Evolutionary conservation across 2,113 vertebrate genomes (phyloP).

Genomic region (Lanius ludovicianus): DNA sequence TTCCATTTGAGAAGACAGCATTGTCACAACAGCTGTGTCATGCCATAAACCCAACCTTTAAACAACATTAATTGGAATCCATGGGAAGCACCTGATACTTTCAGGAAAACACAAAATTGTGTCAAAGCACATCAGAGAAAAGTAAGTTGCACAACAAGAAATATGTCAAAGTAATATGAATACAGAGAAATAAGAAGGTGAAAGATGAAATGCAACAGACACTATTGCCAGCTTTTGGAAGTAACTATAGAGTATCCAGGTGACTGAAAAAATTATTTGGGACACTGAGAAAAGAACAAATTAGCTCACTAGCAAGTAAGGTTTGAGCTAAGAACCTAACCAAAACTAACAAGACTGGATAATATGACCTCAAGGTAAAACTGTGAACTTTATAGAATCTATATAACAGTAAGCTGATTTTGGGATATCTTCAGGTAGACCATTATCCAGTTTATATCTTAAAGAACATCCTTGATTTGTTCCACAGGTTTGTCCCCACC

Average conservation of each 20-base stretch:
- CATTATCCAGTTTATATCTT: neutral
- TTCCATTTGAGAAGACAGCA: neutral
- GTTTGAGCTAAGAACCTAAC: neutral
- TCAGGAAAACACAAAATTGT: neutral
- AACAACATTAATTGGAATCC: constrained; percentile 10
- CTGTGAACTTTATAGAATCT: neutral
- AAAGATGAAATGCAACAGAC: neutral
- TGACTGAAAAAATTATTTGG: neutral
- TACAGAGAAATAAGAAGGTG: neutral
- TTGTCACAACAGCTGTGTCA: neutral
- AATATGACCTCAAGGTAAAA: neutral
- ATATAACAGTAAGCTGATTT: neutral
- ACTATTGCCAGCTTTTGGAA: neutral
- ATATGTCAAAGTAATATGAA: neutral
- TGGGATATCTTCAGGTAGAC: neutral
- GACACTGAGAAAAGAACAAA: neutral
- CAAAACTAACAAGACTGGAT: neutral
- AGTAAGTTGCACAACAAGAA: neutral
- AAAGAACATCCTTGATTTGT: neutral
- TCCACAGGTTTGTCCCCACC: neutral
- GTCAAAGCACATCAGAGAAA: neutral
- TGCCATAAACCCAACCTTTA: neutral
- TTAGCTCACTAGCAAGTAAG: neutral
- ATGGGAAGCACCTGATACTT: neutral
- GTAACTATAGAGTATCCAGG: neutral